A percentile compares a stretch with the other conserved stretches of the same genome.
These are phyloP conservation scores for Agonum fuliginosum DNA, from an alignment of 2,888 invertebrate species.

Conservation along the genomic window DNA sequence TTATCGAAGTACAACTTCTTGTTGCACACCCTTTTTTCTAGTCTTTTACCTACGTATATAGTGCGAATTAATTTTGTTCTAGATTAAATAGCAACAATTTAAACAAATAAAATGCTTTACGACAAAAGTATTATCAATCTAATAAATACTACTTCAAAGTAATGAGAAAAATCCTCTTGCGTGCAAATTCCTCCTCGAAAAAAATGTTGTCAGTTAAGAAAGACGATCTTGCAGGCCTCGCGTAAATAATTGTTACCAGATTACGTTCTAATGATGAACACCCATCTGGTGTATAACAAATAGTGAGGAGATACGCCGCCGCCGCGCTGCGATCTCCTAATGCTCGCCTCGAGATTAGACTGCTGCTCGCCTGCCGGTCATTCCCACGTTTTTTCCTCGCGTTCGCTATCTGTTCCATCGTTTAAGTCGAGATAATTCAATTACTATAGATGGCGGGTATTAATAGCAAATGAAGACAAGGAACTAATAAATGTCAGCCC, in stretches of 20 bases:
- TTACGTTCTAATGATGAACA: slow-evolving; percentile 57
- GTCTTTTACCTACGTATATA: too few relatives aligned
- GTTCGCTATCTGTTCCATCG: slow-evolving; percentile 44
- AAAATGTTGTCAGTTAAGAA: slow-evolving; percentile 3
- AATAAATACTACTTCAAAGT: too few relatives aligned
- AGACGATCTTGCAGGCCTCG: not conserved
- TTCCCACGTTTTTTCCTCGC: slow-evolving; percentile 53
- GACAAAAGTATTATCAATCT: too few relatives aligned
- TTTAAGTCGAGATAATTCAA: slow-evolving; percentile 58
- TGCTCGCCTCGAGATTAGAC: slow-evolving; percentile 2
- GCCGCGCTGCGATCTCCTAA: not conserved
- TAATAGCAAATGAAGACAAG: slow-evolving; percentile 53
- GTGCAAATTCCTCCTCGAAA: slow-evolving; percentile 15
- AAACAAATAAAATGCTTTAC: too few relatives aligned
- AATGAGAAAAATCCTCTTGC: too few relatives aligned
- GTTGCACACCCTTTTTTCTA: too few relatives aligned
- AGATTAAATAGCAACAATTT: too few relatives aligned
- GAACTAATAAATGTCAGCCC: slow-evolving; percentile 55
- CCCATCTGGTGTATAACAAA: slow-evolving; percentile 53
- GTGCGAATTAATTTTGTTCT: too few relatives aligned
- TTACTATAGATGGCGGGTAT: slow-evolving; percentile 57
- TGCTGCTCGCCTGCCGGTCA: slow-evolving; percentile 10
- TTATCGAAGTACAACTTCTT: too few relatives aligned
- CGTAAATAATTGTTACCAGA: slow-evolving; percentile 57
- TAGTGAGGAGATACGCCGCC: not conserved